These are phyloP conservation scores for Orgyia antiqua DNA, from an alignment of 2,888 invertebrate species.

Conservation along the genomic window DNA sequence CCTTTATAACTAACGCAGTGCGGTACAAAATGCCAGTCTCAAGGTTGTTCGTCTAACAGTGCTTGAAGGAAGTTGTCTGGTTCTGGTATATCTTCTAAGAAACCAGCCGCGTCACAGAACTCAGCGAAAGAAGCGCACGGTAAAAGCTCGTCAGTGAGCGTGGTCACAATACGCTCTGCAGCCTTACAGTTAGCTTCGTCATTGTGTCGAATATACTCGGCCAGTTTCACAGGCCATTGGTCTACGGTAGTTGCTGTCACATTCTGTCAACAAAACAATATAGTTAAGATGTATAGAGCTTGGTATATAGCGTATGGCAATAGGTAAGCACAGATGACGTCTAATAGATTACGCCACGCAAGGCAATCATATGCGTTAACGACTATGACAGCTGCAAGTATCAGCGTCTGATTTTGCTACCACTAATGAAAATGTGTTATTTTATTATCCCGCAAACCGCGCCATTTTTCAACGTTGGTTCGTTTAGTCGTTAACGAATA, in stretches of 20 bases:
- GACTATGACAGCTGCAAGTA: too few species aligned
- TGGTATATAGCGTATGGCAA: too few species aligned
- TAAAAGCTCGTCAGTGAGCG: constrained; percentile 92
- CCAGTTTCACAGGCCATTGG: constrained; percentile 93
- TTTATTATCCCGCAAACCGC: too few species aligned
- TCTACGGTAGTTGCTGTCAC: constrained; percentile 84
- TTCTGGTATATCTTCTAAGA: constrained; percentile 82
- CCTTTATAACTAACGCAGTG: constrained; percentile 49
- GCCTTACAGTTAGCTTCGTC: constrained; percentile 94
- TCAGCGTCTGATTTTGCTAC: too few species aligned
- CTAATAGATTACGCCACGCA: too few species aligned
- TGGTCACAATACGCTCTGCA: constrained; percentile 88
- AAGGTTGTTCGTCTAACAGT: constrained; percentile 54
- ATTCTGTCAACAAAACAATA: constrained; percentile 69
- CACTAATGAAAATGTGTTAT: too few species aligned
- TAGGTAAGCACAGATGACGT: too few species aligned
- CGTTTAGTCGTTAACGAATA: too few species aligned
- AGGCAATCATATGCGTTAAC: too few species aligned
- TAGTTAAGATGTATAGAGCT: too few species aligned
- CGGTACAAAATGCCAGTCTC: constrained; percentile 42
- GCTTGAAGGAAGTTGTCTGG: constrained; percentile 73
- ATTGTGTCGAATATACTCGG: constrained; percentile 95
- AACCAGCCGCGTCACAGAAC: constrained; percentile 95
- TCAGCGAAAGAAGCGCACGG: constrained; percentile 94
- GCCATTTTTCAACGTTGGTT: too few species aligned